phyloP scores from a whole-genome alignment of 2,113 vertebrate genomes.

The Zingel zingel region DNA sequence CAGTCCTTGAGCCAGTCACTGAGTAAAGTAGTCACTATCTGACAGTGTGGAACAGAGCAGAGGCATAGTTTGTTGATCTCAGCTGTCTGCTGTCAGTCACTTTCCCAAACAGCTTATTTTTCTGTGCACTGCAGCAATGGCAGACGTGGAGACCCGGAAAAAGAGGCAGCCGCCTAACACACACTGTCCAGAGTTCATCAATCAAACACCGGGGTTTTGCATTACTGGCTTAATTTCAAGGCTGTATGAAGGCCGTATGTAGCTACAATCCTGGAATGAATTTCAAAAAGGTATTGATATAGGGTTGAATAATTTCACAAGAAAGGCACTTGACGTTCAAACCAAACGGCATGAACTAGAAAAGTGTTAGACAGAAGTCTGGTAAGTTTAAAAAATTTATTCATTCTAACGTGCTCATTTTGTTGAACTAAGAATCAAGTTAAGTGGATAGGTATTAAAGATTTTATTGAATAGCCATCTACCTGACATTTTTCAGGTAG shows the following conservation, averaged over 20 bases:
- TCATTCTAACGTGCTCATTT: not conserved
- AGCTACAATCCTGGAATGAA: conserved; percentile 29
- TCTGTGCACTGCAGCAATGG: conserved; percentile 35
- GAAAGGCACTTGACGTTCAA: conserved; percentile 7
- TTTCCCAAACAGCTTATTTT: conserved; percentile 67
- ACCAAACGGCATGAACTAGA: not conserved
- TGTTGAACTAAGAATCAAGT: not conserved
- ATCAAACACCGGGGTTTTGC: conserved; percentile 53
- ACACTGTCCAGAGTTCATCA: conserved; percentile 63
- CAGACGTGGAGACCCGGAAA: conserved; percentile 45
- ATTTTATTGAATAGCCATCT: not conserved
- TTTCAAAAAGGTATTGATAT: conserved; percentile 52
- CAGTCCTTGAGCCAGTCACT: conserved; percentile 40
- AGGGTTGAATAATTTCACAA: conserved; percentile 31
- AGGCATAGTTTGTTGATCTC: conserved; percentile 61
- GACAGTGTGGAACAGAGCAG: conserved; percentile 50
- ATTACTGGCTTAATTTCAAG: conserved; percentile 48
- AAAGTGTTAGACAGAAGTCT: not conserved
- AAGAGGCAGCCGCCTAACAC: conserved; percentile 31
- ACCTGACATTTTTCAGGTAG: not conserved
- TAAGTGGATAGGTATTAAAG: not conserved
- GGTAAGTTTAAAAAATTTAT: not conserved
- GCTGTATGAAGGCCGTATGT: conserved; percentile 46
- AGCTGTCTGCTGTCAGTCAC: conserved; percentile 70
- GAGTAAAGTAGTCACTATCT: conserved; percentile 47